Conservation (phyloP, 2,113 vertebrate species). For the Neoarius graeffei region DNA sequence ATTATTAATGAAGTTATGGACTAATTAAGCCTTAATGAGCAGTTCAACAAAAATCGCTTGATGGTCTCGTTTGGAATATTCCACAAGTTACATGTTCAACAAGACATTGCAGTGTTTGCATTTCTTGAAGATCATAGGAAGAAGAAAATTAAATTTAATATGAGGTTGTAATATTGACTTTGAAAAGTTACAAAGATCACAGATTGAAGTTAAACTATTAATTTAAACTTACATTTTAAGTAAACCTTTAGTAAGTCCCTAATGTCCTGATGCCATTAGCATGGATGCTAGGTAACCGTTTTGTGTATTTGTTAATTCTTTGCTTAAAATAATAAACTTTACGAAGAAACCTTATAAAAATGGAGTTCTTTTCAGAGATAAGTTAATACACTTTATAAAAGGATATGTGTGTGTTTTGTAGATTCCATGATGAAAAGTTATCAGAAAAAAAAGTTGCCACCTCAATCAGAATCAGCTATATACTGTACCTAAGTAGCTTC, state of each 20-base stretch:
- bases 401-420: background rate
- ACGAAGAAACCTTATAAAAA: background rate
- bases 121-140: background rate
- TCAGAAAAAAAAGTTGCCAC: background rate
- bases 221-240: background rate
- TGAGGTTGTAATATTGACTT: background rate
- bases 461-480: background rate
- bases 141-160: background rate
- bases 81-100: background rate
- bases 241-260: background rate
- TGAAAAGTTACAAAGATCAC: background rate
- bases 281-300: background rate
- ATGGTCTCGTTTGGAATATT: background rate
- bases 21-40: too few species aligned
- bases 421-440: background rate
- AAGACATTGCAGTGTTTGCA: background rate
- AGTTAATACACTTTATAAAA: background rate
- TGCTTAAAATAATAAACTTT: background rate
- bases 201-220: background rate
- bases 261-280: background rate
- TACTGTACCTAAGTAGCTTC: background rate
- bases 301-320: background rate
- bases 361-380: background rate
- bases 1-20: too few species aligned
- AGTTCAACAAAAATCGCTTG: too few species aligned